Percentiles rank a stretch among this genome's conserved stretches.
These are phyloP conservation scores for Amphimedon queenslandica DNA, from an alignment of 37 sponge, comb jelly and placozoan species.

Conservation along the genomic window DNA sequence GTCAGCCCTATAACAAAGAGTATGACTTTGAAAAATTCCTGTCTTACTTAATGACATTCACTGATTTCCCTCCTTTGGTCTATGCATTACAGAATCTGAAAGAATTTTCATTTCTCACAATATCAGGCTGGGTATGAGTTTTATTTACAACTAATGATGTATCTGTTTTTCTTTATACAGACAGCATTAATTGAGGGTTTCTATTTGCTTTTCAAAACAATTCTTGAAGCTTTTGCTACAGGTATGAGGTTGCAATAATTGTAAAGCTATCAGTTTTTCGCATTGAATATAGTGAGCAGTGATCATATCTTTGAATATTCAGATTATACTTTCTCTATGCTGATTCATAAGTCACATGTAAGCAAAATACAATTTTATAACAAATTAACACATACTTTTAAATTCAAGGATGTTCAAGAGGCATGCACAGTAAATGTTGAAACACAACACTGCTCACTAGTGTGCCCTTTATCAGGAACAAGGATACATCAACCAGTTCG, in stretches of 20 bases:
- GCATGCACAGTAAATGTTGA: no score
- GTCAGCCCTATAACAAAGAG: neutral
- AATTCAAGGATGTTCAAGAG: no score
- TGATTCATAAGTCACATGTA: neutral
- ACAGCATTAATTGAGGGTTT: constrained; percentile 5
- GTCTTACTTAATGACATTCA: neutral
- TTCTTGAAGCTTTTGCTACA: neutral
- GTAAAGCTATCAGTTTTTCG: no score
- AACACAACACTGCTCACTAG: neutral
- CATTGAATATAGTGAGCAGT: no score
- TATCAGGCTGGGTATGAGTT: constrained; percentile 18
- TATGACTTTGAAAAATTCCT: neutral
- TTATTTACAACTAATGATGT: neutral
- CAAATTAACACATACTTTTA: no score
- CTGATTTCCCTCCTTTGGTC: constrained; percentile 13
- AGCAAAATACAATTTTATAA: no score
- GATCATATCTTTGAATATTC: constrained; percentile 5
- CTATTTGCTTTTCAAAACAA: constrained; percentile 3
- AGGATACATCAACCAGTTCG: neutral
- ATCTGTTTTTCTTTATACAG: no score
- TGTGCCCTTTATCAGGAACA: neutral
- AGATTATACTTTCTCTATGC: constrained; percentile 6
- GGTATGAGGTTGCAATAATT: no score
- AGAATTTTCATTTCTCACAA: constrained; percentile 6
- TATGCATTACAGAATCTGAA: constrained; percentile 4